Base-by-base conservation (phyloP, 2,888 invertebrate genomes). In the Arctia plantaginis region DNA sequence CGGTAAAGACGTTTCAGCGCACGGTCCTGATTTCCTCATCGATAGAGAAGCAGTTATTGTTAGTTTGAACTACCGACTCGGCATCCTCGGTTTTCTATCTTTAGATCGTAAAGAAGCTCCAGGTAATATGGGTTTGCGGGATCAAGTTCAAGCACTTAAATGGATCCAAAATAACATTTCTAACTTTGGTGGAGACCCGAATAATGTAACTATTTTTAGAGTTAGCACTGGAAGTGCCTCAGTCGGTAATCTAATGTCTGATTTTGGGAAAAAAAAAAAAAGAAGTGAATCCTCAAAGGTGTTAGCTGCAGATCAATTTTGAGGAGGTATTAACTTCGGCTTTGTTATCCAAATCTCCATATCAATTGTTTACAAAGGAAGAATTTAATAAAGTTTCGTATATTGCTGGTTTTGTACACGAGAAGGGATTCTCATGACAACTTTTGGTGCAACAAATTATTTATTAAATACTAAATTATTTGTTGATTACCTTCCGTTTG, bases 191-290 rank as follows among this genome's bases (percentile, higher is more conserved):
- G 96, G 96, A 15, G 90, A 96, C 82, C 91, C 94, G 13, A 86
- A 92, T 4, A 95, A 93, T 86, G 94, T 96, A 0, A 96, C 96
- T 10, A 90, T 96, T 77, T 95, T 96, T 83, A 96, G 96, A 20
- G 86, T 96, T 7, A 96, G 96, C 84, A 96, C 96, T 51, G 96
- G 96, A 4, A 96, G 92, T 1, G 93, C 95, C 6, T 93, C 95
- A 1, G 93, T 95, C 0, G 95, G 96, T 80, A 95, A 94, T 79
- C 88, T 94, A 12, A 85, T 95, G 73, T 72, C 80, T 96, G 30
- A 86, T 95, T n/a, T n/a, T n/a, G n/a, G n/a, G n/a, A n/a, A n/a
- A n/a, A n/a, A n/a, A n/a, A n/a, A n/a, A n/a, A n/a, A n/a, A n/a
- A n/a, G n/a, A n/a, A 76, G 72, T 41, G 83, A 87, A 27, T 89